These are phyloP conservation scores for Plecotus auritus DNA, from an alignment of 2,113 vertebrate genomes.

Conservation along the genomic window DNA sequence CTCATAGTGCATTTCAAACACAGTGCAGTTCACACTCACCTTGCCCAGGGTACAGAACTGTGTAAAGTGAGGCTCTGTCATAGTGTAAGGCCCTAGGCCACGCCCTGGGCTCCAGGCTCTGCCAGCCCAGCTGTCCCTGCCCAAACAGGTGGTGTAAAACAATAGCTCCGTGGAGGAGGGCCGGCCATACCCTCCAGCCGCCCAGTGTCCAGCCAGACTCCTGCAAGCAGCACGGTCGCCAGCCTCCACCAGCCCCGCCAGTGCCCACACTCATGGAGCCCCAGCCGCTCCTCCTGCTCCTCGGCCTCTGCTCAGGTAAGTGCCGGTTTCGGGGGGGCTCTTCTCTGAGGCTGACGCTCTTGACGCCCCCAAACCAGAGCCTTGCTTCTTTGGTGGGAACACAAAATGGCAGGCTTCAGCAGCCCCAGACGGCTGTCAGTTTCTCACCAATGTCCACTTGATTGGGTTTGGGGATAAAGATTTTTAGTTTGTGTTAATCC, in stretches of 20 bases:
- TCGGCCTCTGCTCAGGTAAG: constrained; percentile 78
- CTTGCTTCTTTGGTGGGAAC: neutral
- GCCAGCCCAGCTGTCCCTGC: constrained; percentile 78
- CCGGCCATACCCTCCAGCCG: constrained; percentile 6
- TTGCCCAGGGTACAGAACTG: neutral
- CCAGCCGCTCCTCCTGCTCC: neutral
- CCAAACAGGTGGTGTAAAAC: constrained; percentile 80
- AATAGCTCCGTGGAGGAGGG: constrained; percentile 38
- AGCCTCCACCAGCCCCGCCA: neutral
- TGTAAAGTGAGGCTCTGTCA: neutral
- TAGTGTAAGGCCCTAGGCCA: accelerated
- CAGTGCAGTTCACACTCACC: neutral
- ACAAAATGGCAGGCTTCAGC: neutral
- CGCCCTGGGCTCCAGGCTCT: neutral
- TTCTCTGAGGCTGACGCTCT: neutral
- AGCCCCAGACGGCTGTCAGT: neutral
- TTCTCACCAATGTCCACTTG: neutral
- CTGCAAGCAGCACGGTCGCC: neutral
- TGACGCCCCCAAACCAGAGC: neutral
- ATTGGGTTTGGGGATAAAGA: neutral
- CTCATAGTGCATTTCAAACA: neutral
- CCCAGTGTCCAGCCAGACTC: constrained; percentile 21
- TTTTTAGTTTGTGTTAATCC: neutral
- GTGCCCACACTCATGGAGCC: constrained; percentile 55
- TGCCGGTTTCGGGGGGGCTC: accelerated